Percentiles rank a stretch among this genome's conserved stretches.
Conservation (phyloP, 2,888 invertebrate genomes). For the Sturmia bella region DNA sequence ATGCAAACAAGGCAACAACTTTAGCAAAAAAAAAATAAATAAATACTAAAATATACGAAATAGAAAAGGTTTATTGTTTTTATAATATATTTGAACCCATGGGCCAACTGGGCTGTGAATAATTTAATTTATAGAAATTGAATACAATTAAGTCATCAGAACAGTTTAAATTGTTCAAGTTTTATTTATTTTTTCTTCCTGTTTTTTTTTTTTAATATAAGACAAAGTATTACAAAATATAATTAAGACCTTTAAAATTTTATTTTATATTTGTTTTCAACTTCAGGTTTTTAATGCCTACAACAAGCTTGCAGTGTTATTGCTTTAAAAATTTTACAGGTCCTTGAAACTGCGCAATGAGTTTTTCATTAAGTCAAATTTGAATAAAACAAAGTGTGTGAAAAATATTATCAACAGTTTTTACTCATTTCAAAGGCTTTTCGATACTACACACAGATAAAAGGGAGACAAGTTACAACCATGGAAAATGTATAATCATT, state of each 20-base stretch:
- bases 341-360: too few relatives aligned
- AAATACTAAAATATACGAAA: slow-evolving; percentile 49
- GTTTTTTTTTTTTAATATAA: slow-evolving; percentile 29
- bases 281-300: not conserved
- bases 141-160: slow-evolving; percentile 29
- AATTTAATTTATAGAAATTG: slow-evolving; percentile 55
- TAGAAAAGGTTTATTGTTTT: slow-evolving; percentile 64
- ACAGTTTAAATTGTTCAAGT: slow-evolving; percentile 46
- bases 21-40: slow-evolving; percentile 35
- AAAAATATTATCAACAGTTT: too few relatives aligned
- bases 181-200: slow-evolving; percentile 23
- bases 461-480: too few relatives aligned
- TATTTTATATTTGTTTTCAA: not conserved
- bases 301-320: too few relatives aligned
- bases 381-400: too few relatives aligned
- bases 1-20: slow-evolving; percentile 53
- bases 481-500: too few relatives aligned
- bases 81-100: slow-evolving; percentile 65
- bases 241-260: not conserved
- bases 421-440: too few relatives aligned
- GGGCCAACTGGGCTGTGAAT: slow-evolving; percentile 63
- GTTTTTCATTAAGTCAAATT: too few relatives aligned
- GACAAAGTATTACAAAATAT: slow-evolving; percentile 47
- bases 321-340: too few relatives aligned
- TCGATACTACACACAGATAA: too few relatives aligned